phyloP scores from a whole-genome alignment of 2,113 vertebrate genomes.

The Tauraco erythrolophus region DNA sequence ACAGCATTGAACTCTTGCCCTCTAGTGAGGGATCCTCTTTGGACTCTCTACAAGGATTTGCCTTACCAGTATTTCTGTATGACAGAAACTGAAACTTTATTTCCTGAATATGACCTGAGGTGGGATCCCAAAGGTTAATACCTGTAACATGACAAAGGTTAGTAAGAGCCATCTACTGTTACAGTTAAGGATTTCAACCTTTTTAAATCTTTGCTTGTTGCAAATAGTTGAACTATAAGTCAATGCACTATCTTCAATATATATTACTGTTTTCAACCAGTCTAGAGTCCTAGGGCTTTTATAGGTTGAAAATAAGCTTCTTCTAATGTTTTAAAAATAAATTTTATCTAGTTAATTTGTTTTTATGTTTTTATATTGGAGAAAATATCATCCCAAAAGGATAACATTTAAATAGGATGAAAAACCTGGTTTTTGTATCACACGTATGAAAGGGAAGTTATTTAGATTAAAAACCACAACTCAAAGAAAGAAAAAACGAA shows the following conservation, averaged over 20 bases:
- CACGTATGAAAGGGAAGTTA: background rate
- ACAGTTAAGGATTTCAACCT: background rate
- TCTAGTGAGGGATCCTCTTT: background rate
- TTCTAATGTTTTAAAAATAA: background rate
- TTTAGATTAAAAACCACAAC: background rate
- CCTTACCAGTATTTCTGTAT: background rate
- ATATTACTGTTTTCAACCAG: background rate
- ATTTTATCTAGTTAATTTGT: background rate
- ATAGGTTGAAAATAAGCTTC: background rate
- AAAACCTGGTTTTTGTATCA: background rate
- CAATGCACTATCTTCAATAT: background rate
- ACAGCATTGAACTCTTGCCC: background rate
- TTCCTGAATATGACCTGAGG: background rate
- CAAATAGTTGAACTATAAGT: background rate
- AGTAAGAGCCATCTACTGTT: background rate
- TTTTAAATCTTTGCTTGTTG: background rate
- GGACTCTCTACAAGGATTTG: background rate
- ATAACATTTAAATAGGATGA: background rate
- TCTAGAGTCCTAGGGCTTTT: background rate
- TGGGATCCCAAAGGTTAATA: background rate
- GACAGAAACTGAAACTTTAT: background rate
- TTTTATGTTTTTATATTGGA: background rate
- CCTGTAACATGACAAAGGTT: background rate
- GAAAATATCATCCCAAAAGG: background rate
- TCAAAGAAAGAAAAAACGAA: background rate